These are phyloP conservation scores for Drosophila leontia DNA, from an alignment of 1,140 invertebrate species.

Conservation along the genomic window DNA sequence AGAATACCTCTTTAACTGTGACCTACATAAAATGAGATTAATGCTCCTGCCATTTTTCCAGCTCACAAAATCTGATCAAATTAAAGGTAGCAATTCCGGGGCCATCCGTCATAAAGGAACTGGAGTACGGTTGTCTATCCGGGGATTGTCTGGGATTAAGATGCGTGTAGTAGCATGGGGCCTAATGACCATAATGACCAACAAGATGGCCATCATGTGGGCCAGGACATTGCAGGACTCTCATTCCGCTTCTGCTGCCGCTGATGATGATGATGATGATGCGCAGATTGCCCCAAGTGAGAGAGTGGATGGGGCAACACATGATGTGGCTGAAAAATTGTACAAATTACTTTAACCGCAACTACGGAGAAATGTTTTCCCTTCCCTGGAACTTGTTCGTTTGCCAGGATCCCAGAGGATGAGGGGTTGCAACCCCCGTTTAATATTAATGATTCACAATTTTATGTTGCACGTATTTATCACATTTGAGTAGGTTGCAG, in stretches of 20 bases:
- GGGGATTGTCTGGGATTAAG: conserved; percentile 63
- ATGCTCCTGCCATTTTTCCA: conserved; percentile 49
- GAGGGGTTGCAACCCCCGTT: conserved; percentile 49
- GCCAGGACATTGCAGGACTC: conserved; percentile 53
- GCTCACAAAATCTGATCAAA: conserved; percentile 69
- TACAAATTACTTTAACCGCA: conserved; percentile 76
- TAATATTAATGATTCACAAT: conserved; percentile 82
- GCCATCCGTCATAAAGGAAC: conserved; percentile 70
- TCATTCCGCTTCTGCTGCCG: conserved; percentile 20
- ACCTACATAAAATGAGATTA: conserved; percentile 39
- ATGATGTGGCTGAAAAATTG: conserved; percentile 82
- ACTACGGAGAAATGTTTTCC: conserved; percentile 45
- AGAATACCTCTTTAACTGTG: conserved; percentile 25
- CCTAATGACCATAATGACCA: conserved; percentile 82
- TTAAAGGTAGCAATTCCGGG: conserved; percentile 64
- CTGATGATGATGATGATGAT: conserved; percentile 64
- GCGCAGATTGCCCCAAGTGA: conserved; percentile 47
- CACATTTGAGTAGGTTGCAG: conserved; percentile 68
- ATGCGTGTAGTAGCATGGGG: conserved; percentile 50
- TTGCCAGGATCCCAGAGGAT: conserved; percentile 51
- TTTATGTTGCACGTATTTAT: conserved; percentile 82
- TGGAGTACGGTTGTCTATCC: conserved; percentile 52
- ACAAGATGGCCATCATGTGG: conserved; percentile 59
- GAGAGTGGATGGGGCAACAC: conserved; percentile 55
- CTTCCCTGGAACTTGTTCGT: conserved; percentile 53